phyloP scores from a whole-genome alignment of 2,888 invertebrate species.

The Scaptomyza parva region DNA sequence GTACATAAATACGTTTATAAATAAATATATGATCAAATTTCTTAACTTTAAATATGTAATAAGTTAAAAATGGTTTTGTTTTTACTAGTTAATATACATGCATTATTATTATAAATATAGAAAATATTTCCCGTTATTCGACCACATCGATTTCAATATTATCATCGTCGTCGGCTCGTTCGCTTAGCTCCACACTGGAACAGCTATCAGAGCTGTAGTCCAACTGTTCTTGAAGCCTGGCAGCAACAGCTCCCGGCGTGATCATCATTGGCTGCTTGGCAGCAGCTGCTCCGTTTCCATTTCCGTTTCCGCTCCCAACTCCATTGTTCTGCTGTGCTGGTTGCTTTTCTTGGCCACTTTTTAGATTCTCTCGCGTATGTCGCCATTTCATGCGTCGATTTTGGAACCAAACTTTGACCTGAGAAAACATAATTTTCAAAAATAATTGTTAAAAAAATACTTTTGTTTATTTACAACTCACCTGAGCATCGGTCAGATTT shows the following conservation, averaged over 20 bases:
- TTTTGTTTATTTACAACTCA: conserved; percentile 79
- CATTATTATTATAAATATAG: not conserved
- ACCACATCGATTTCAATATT: conserved; percentile 83
- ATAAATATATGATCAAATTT: not conserved
- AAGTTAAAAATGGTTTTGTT: conserved; percentile 55
- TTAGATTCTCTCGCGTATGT: conserved; percentile 89
- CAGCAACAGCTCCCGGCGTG: not conserved
- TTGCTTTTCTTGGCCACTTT: conserved; percentile 83
- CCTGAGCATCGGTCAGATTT: conserved; percentile 97
- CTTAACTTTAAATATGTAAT: conserved; percentile 29
- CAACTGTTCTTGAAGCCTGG: conserved; percentile 28
- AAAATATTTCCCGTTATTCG: conserved; percentile 52
- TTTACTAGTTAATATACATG: conserved; percentile 9
- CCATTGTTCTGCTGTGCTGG: conserved; percentile 42
- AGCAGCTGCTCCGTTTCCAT: conserved; percentile 3
- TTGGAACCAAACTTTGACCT: conserved; percentile 98
- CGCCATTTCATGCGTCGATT: conserved; percentile 95
- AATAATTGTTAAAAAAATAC: not conserved
- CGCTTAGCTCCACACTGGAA: conserved; percentile 78
- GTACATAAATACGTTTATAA: not conserved
- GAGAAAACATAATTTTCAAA: not conserved
- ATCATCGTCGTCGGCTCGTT: conserved; percentile 72
- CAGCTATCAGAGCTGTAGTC: conserved; percentile 79
- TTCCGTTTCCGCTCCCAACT: conserved; percentile 6
- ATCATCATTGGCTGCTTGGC: conserved; percentile 21